phyloP scores from a whole-genome alignment of 1,140 invertebrate species.

The Latrodectus geometricus region DNA sequence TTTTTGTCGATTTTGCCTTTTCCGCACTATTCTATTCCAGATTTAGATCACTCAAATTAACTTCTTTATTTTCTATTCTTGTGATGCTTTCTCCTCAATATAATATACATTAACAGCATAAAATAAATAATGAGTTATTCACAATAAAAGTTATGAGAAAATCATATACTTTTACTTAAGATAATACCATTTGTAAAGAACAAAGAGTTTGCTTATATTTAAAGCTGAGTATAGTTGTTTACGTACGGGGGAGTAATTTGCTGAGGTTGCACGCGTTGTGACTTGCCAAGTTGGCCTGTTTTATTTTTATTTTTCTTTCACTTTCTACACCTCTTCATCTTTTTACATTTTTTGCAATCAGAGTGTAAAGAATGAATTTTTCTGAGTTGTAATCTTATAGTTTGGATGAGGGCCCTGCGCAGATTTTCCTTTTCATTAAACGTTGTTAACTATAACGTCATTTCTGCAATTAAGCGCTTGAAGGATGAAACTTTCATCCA shows the following conservation, averaged over 20 bases:
- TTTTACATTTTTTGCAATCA: background rate
- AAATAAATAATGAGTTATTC: too few species aligned
- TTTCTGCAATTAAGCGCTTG: background rate
- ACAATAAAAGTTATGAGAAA: too few species aligned
- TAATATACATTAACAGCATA: too few species aligned
- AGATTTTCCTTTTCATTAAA: background rate
- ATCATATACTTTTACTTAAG: too few species aligned
- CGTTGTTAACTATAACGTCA: background rate
- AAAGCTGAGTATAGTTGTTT: conserved; percentile 48
- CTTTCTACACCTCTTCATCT: background rate
- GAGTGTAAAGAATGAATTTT: conserved; percentile 51
- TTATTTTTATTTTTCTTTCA: conserved; percentile 8
- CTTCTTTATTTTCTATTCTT: too few species aligned
- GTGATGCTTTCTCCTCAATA: too few species aligned
- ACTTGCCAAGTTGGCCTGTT: conserved; percentile 32
- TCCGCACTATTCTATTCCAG: too few species aligned
- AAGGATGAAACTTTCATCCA: background rate
- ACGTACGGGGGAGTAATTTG: conserved; percentile 57
- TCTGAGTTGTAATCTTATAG: conserved; percentile 2
- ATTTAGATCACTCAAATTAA: too few species aligned
- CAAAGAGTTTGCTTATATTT: conserved; percentile 52
- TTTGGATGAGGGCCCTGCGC: background rate
- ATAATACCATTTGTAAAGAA: background rate
- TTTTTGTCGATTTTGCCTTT: too few species aligned
- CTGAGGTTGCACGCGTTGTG: conserved; percentile 48